Base-by-base conservation (phyloP, 1,140 invertebrate genomes). In the Drosophila serrata region DNA sequence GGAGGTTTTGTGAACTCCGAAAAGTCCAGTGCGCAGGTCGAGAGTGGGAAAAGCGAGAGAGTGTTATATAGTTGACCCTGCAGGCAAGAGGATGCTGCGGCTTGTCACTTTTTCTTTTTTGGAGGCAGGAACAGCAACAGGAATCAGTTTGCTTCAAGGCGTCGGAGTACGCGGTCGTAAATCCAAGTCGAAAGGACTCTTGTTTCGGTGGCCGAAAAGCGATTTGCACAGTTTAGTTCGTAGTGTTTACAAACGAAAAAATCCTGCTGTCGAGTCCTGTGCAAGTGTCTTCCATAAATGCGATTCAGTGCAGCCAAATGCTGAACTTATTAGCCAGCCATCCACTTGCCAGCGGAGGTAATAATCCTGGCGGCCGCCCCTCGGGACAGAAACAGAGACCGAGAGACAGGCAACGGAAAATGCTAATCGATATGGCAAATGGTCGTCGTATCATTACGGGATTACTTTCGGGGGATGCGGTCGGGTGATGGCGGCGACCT, bases 81-180 rank as follows among this genome's bases (percentile, higher is more conserved):
- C 51, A 53, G 65, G 31, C 65, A 51, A 69, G 59, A 63, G 65
- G 57, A 86, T 64, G 64, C 75, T 61, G 63, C 40, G 37, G 33
- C 46, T 29, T 22, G 65, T 56, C 42, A 43, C 12, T 56, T 37
- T 12, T 60, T n/a, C 15, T 22, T 40, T 59, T 60, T 33, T 62
- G 56, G 27, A 29, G 45, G 29, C 33, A 64, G 49, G 51, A 63
- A 35, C 72, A 82, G 84, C 81, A 90, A 84, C 85, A 84, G 81
- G 73, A 88, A 88, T 84, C 55, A 90, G 84, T 90, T 90, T 68
- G 63, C 63, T 67, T 53, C 46, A 48, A 70, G 73, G 76, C 84
- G 75, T 73, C 49, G 62, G 75, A 64, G 70, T 39, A 70, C 63
- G 49, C 57, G 74, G 73, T 53, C 39, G 37, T 49, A 42, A 65